Base-by-base conservation (phyloP, 2,888 invertebrate species). In the Gymnosoma rotundatum region DNA sequence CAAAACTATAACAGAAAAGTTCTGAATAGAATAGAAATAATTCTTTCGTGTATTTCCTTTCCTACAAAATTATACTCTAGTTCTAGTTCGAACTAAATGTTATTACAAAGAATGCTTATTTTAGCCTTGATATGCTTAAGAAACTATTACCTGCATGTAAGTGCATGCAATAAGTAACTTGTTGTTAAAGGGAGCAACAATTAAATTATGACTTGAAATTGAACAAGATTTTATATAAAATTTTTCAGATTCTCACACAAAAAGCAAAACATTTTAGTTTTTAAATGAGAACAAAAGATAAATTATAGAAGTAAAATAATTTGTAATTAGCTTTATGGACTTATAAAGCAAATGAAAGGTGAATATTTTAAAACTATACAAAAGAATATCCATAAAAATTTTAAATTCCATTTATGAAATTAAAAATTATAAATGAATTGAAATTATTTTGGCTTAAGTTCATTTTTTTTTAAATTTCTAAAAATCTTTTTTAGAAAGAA, bases 161-260 rank as follows among this genome's bases (percentile, higher is more conserved):
- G 6, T 16, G 36, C 54, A 54, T 9, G 20, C 3, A 52, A 32
- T 32, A 54, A 36, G 67, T 61, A 32, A 60, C 48, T 54, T 56
- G 66, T 20, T 58, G 36, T 20, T 25, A 25, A 25, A 25, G 18
- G 45, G 42, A 56, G 25, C 54, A 56, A 38, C n/a, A 56, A 12
- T 21, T 54, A 42, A 32, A 8, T 32, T 82, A 76, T 67, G 66
- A 52, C 16, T 60, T 42, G 36, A 76, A 82, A 76, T 56, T 42
- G 1, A 3, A 14, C 16, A 1, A 48, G 14, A 45, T 45, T 45
- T 12, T 14, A 45, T 45, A 12, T 1, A 45, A 45, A 12, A 45
- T 14, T 45, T 45, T 45, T 14, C 4, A 38, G 10, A 6, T 38
- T 45, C 12, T 45, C 2, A 12, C 12, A 45, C 1, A 25, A 25